Evolutionary conservation across 2,113 vertebrate species (phyloP).

Genomic region (Noturus placidus): DNA sequence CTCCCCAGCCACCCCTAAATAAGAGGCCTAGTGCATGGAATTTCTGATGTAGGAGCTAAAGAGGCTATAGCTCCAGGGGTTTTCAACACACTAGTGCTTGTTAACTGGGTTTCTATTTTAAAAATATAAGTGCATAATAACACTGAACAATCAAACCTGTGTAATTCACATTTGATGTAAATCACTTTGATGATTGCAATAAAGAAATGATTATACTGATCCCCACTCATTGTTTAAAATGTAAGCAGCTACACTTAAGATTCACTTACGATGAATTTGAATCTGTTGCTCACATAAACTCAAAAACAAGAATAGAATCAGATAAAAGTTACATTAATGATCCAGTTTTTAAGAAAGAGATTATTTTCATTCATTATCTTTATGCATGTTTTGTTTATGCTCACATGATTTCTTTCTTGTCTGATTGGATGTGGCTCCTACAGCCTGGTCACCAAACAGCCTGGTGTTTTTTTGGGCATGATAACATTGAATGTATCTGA

Average conservation of each 20-base stretch:
- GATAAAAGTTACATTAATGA: not conserved
- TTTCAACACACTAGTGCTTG: conserved; percentile 42
- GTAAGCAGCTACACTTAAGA: not conserved
- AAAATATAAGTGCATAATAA: conserved; percentile 23
- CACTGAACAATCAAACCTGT: conserved; percentile 3
- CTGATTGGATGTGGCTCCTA: too few species aligned
- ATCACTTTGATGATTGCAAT: not conserved
- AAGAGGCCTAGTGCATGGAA: conserved; percentile 52
- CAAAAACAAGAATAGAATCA: not conserved
- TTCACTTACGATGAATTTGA: not conserved
- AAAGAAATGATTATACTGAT: not conserved
- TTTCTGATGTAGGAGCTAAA: conserved; percentile 46
- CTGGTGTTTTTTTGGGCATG: not conserved
- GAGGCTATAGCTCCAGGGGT: conserved; percentile 1
- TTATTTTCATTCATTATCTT: too few species aligned
- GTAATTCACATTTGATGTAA: not conserved
- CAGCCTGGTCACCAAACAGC: not conserved
- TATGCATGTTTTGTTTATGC: too few species aligned
- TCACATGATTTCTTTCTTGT: not conserved
- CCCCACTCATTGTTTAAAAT: not conserved
- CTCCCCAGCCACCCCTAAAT: conserved; percentile 59
- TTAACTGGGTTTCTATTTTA: conserved; percentile 46
- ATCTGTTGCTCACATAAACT: not conserved
- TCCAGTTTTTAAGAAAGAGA: not conserved
- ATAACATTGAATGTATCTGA: not conserved